These are phyloP conservation scores for Chascanopsetta lugubris DNA, from an alignment of 2,113 vertebrate genomes.

Conservation along the genomic window DNA sequence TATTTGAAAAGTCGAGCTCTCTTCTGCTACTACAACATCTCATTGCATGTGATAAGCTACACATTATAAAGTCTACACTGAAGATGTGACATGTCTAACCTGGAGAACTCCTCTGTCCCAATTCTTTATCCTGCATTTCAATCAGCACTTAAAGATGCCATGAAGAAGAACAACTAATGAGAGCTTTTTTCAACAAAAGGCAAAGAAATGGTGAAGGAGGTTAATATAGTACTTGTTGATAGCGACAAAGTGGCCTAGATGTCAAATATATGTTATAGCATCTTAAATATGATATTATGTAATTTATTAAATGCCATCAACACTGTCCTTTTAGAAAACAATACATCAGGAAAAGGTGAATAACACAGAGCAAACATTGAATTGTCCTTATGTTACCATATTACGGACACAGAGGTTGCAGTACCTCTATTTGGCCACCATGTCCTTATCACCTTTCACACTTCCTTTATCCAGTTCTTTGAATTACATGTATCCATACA, in stretches of 20 bases:
- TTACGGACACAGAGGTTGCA: too few species aligned
- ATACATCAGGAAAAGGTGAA: slow-evolving; percentile 5
- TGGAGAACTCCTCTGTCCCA: slow-evolving; percentile 80
- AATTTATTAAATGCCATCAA: slow-evolving; percentile 24
- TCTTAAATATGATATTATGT: slow-evolving; percentile 5
- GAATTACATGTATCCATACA: too few species aligned
- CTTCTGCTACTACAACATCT: slow-evolving; percentile 43
- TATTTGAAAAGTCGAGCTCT: slow-evolving; percentile 52
- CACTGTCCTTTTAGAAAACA: slow-evolving; percentile 18
- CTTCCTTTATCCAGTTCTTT: too few species aligned
- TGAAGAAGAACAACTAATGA: slow-evolving; percentile 76
- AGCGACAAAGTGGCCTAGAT: slow-evolving; percentile 51
- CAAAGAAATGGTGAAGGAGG: slow-evolving; percentile 54
- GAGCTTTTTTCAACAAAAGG: slow-evolving; percentile 56
- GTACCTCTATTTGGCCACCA: too few species aligned
- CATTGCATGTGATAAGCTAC: slow-evolving; percentile 4
- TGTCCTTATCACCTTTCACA: too few species aligned
- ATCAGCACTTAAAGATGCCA: slow-evolving; percentile 81
- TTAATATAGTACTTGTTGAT: slow-evolving; percentile 44
- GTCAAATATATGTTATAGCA: slow-evolving; percentile 52
- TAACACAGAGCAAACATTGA: too few species aligned
- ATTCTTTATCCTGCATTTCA: slow-evolving; percentile 83
- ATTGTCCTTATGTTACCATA: too few species aligned
- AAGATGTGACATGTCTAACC: slow-evolving; percentile 78
- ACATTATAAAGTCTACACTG: slow-evolving; percentile 33